Evolutionary conservation across 2,797 vertebrate species (phyloP).

Genomic region (Graptemys geographica): DNA sequence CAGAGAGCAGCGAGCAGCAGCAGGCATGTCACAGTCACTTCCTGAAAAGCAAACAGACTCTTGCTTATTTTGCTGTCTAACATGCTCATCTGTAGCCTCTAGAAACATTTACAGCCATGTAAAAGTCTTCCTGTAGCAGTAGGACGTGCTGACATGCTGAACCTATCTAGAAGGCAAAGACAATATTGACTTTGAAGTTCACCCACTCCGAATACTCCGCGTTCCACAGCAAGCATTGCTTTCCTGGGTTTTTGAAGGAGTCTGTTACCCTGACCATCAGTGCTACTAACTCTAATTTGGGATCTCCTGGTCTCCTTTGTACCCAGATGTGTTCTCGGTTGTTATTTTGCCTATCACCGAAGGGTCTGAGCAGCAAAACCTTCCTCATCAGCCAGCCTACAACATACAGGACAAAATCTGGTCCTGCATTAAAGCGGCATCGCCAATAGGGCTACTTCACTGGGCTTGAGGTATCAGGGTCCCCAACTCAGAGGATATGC

Average conservation of each 20-base stretch:
- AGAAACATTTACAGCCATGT: not conserved
- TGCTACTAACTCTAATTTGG: not conserved
- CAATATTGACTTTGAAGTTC: not conserved
- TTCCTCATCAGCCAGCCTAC: rapidly evolving
- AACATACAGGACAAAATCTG: not conserved
- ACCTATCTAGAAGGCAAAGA: not conserved
- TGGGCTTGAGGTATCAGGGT: not conserved
- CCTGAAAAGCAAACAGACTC: constrained; percentile 56
- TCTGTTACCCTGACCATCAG: not conserved
- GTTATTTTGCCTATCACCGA: not conserved
- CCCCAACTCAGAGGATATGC: not conserved
- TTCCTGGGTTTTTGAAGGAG: not conserved
- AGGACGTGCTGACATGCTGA: not conserved
- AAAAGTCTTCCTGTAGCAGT: not conserved
- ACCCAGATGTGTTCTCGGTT: not conserved
- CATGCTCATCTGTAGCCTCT: rapidly evolving
- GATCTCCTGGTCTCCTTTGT: not conserved
- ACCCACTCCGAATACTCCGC: not conserved
- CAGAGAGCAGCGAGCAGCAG: constrained; percentile 43
- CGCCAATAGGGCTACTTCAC: not conserved
- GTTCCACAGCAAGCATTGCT: not conserved
- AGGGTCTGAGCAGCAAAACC: not conserved
- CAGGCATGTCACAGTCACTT: not conserved
- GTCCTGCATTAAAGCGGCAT: not conserved
- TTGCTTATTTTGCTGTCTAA: rapidly evolving